Base-by-base conservation (phyloP, 53 echinoderm and acorn worm genomes). In the Antedon mediterranea region DNA sequence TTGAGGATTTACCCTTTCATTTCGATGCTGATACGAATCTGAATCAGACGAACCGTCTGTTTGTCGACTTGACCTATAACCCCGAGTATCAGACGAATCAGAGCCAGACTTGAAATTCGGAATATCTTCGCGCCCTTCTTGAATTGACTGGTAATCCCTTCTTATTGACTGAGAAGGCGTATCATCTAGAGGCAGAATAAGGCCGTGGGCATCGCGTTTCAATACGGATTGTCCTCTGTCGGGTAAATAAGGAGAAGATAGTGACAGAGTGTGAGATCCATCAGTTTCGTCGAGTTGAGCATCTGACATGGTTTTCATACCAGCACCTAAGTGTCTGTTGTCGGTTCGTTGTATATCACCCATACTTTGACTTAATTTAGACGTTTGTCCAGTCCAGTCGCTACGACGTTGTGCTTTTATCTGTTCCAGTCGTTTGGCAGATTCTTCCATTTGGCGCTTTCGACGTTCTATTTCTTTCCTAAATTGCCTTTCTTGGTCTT, bases 361-460 rank as follows among this genome's bases (percentile, higher is more conserved):
- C 32, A 74, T 30, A 43, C 77, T 77, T 28, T 71, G 33, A 34
- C 80, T 80, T 34, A 84, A 75, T 29, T 83, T 78, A 34, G 85
- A 85, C 23, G 77, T 30, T 30, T 31, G 34, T 3, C 77, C 71
- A 7, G 81, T 75, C 87, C 84, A 81, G 74, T 91, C 91, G 14
- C 80, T 76, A 26, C 85, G 79, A 43, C 91, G 81, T 26, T 83
- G 75, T 9, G 88, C 80, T 81, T 91, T 91, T 7, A 91, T 80
- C 57, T 91, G 88, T 34, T 91, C 91, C n/a, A 91, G 78, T 75
- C 83, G 77, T 72, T 85, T 79, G 2, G 91, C 91, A 14, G 91
- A 91, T 81, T 91, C 91, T 30, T 91, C 91, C 91, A 91, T 91
- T 79, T 88, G 91, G 28, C 83, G 85, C 71, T 88, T 85, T 32